These are phyloP conservation scores for Crocodylus rhombifer DNA, from an alignment of 2,797 vertebrate genomes.

Conservation along the genomic window DNA sequence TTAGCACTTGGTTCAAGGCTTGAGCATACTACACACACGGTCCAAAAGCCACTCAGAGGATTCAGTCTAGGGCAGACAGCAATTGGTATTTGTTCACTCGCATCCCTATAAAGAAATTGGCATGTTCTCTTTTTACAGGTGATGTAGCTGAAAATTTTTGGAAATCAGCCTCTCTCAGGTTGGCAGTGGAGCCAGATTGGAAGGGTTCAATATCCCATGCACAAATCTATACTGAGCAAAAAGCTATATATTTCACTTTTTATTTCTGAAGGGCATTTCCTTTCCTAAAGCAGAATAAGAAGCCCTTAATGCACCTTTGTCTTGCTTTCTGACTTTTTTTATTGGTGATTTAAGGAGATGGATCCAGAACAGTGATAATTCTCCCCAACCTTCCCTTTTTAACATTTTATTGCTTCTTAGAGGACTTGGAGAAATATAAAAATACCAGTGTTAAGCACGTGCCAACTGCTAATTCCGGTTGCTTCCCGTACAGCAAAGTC, in stretches of 20 bases:
- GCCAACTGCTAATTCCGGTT: not conserved
- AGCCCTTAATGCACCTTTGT: not conserved
- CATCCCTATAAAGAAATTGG: not conserved
- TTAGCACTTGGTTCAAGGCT: not conserved
- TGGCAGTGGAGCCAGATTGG: not conserved
- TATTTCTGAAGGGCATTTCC: conserved; percentile 19
- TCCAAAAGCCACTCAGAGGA: not conserved
- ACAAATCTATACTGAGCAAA: not conserved
- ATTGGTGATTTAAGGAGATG: not conserved
- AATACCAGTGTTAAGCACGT: not conserved
- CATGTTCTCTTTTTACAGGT: not conserved
- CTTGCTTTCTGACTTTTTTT: not conserved
- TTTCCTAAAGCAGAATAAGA: not conserved
- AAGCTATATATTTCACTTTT: not conserved
- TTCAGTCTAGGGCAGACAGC: not conserved
- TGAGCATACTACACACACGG: too few relatives aligned
- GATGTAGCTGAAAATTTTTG: conserved; percentile 55
- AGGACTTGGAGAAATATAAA: not conserved
- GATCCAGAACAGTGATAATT: not conserved
- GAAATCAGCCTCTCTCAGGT: conserved; percentile 23
- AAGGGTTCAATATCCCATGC: not conserved
- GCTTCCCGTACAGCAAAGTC: not conserved
- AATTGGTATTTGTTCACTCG: not conserved
- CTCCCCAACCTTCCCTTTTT: not conserved
- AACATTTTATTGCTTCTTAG: not conserved